Evolutionary conservation across 1,140 invertebrate genomes (phyloP).

Genomic region (Agrilus planipennis): DNA sequence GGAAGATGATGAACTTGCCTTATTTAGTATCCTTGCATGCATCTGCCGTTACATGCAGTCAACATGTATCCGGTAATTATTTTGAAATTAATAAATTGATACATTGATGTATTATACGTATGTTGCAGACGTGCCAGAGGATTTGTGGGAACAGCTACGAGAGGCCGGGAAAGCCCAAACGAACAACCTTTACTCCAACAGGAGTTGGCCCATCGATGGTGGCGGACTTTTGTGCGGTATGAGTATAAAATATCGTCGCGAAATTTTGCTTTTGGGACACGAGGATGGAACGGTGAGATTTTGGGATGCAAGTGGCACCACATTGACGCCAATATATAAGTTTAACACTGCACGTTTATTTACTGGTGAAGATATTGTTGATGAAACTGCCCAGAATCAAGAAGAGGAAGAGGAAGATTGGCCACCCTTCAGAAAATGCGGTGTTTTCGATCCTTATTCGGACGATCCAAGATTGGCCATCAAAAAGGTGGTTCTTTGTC

Average conservation of each 20-base stretch:
- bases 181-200: conserved; percentile 54
- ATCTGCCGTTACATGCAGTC: conserved; percentile 73
- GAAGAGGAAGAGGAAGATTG: conserved; percentile 48
- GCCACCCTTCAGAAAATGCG: conserved; percentile 90
- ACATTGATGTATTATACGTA: too few species aligned
- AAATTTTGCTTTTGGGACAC: conserved; percentile 81
- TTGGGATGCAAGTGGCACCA: conserved; percentile 79
- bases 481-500: conserved; percentile 80
- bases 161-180: conserved; percentile 60
- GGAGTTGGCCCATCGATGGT: conserved; percentile 64
- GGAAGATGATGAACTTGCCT: conserved; percentile 75
- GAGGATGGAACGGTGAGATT: conserved; percentile 93
- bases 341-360: conserved; percentile 78
- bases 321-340: conserved; percentile 74
- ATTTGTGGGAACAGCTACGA: conserved; percentile 62
- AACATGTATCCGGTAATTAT: conserved; percentile 53
- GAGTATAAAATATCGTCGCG: conserved; percentile 36
- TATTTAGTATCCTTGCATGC: conserved; percentile 90
- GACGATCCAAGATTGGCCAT: conserved; percentile 91
- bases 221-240: conserved; percentile 44
- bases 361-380: conserved; percentile 43
- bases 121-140: conserved; percentile 49
- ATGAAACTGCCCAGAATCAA: conserved; percentile 11
- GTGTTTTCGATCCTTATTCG: conserved; percentile 92
- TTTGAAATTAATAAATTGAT: too few species aligned